A percentile compares a stretch with the other conserved stretches of the same genome.
phyloP scores from a whole-genome alignment of 30 jellyfish, hydroid and myxozoan genomes.

The Cassiopea xamachana region DNA sequence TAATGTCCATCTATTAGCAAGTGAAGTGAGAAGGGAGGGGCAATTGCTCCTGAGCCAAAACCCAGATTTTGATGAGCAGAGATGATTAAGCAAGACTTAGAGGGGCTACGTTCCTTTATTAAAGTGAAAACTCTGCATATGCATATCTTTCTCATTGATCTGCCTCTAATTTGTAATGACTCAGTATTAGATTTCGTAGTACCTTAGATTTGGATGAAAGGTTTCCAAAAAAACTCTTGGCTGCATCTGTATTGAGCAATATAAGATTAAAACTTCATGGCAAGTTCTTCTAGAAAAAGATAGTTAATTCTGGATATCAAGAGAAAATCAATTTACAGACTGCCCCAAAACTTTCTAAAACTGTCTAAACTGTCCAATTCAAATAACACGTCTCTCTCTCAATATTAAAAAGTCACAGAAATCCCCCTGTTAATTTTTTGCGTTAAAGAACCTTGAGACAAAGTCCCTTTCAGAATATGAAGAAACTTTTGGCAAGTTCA shows the following conservation, averaged over 20 bases:
- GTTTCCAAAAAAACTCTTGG: no score
- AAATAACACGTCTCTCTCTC: neutral
- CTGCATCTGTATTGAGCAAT: no score
- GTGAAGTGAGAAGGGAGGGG: no score
- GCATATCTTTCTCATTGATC: neutral
- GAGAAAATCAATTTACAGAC: slow-evolving; percentile 2
- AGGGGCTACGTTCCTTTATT: neutral
- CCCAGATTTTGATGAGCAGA: neutral
- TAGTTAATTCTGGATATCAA: slow-evolving; percentile 10
- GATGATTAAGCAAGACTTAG: neutral
- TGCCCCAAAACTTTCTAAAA: no score
- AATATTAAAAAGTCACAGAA: no score
- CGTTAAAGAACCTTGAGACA: no score
- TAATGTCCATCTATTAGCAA: slow-evolving; percentile 17
- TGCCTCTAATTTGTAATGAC: no score
- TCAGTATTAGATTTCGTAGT: no score
- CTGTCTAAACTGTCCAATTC: no score
- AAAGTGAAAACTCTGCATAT: neutral
- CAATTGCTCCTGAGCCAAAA: neutral
- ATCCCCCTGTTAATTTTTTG: no score
- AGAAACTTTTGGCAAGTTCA: neutral
- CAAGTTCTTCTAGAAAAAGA: slow-evolving; percentile 1
- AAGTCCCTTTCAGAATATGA: no score
- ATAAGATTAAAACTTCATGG: neutral
- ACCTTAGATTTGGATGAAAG: no score